Evolutionary conservation across 2,113 vertebrate species (phyloP).

Genomic region (Cyprinodon tularosa): DNA sequence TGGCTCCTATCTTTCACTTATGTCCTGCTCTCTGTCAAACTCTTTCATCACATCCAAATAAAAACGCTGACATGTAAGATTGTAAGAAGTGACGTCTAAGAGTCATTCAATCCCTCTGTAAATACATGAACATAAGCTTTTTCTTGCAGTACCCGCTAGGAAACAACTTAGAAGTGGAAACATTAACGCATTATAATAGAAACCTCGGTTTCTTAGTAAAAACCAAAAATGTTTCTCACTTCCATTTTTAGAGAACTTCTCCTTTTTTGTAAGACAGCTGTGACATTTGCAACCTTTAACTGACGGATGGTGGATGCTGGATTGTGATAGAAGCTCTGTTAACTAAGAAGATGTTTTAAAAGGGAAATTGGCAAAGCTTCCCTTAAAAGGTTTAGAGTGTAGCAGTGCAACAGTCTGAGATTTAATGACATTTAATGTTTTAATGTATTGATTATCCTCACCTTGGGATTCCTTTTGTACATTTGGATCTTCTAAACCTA

Average conservation of each 20-base stretch:
- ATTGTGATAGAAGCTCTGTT: background rate
- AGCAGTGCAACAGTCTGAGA: background rate
- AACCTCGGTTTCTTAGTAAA: conserved; percentile 17
- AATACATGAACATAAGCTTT: background rate
- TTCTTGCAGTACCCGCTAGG: background rate
- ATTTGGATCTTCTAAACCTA: conserved; percentile 23
- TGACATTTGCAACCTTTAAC: background rate
- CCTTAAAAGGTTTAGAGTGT: background rate
- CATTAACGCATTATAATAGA: conserved; percentile 1
- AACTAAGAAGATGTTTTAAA: background rate
- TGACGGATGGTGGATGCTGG: background rate
- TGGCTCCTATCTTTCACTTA: background rate
- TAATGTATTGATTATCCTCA: background rate
- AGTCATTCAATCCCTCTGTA: background rate
- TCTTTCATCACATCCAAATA: background rate
- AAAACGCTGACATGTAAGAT: background rate
- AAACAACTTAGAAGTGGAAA: conserved; percentile 39
- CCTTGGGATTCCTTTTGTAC: conserved; percentile 16
- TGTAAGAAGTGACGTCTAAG: background rate
- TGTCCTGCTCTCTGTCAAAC: background rate
- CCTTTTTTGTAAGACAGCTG: conserved; percentile 18
- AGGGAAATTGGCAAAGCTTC: background rate
- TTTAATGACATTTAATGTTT: background rate
- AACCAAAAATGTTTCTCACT: conserved; percentile 25
- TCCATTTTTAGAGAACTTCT: conserved; percentile 31